phyloP scores from a whole-genome alignment of 2,888 invertebrate species.

The Apamea crenata region DNA sequence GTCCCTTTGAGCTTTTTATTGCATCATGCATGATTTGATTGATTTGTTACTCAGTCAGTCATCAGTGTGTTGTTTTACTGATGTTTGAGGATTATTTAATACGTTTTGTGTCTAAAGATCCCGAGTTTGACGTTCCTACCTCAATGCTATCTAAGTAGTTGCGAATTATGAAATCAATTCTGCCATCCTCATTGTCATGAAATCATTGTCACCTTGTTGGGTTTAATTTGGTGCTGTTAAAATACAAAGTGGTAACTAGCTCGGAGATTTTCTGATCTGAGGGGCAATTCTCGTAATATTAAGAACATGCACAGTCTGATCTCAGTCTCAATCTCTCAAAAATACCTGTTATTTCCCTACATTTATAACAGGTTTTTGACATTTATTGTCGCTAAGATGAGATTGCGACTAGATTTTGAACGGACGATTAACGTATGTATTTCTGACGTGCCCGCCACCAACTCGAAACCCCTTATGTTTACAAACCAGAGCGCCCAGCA shows the following conservation, averaged over 20 bases:
- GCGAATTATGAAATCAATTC: not conserved
- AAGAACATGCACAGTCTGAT: too few species aligned
- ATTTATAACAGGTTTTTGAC: too few species aligned
- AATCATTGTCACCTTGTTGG: not conserved
- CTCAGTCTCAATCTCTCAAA: too few species aligned
- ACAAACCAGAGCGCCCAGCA: conserved; percentile 17
- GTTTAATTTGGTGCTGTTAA: not conserved
- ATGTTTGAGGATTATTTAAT: not conserved
- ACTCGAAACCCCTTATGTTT: conserved; percentile 30
- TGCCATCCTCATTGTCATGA: not conserved
- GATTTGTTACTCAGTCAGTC: not conserved
- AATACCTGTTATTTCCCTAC: too few species aligned
- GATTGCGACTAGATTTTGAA: too few species aligned
- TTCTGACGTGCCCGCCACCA: not conserved
- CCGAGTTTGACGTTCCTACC: not conserved
- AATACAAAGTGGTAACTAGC: not conserved
- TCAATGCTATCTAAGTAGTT: not conserved
- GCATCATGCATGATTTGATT: not conserved
- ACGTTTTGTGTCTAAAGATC: not conserved
- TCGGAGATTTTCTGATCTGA: not conserved
- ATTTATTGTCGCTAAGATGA: too few species aligned
- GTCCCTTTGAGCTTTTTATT: not conserved
- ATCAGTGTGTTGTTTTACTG: not conserved
- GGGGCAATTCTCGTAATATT: too few species aligned
- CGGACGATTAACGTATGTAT: not conserved